These are phyloP conservation scores for Pollenia angustigena DNA, from an alignment of 2,888 invertebrate species.

Conservation along the genomic window DNA sequence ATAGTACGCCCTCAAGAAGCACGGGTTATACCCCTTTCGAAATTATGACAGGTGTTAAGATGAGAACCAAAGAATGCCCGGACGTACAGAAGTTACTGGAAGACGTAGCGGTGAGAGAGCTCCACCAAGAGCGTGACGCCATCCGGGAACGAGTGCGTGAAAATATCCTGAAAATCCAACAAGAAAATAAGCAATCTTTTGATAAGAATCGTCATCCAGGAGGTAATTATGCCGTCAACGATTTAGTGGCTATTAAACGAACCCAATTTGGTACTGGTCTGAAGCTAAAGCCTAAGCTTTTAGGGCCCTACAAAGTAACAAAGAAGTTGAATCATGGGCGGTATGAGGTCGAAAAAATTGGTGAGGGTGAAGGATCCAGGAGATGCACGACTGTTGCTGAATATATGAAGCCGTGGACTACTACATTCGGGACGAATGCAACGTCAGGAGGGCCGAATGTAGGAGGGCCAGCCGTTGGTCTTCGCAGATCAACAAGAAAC, in stretches of 20 bases:
- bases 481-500: too few species aligned
- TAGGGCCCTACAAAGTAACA: neutral
- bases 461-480: neutral
- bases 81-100: neutral
- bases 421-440: slow-evolving; percentile 28
- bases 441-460: slow-evolving; percentile 17
- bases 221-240: too few species aligned
- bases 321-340: neutral
- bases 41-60: neutral
- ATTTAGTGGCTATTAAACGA: too few species aligned
- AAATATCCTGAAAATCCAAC: slow-evolving; percentile 20
- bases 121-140: neutral
- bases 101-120: neutral
- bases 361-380: neutral
- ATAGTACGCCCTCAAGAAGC: neutral
- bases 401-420: slow-evolving; percentile 13
- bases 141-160: neutral
- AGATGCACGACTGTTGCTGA: slow-evolving; percentile 2
- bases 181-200: slow-evolving; percentile 11
- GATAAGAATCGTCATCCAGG: too few species aligned
- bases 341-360: neutral
- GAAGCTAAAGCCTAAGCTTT: neutral
- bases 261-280: slow-evolving; percentile 23
- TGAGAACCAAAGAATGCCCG: neutral
- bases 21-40: neutral